Evolutionary conservation across 2,113 vertebrate genomes (phyloP), one percentile per base, ranked within the genome.

Genomic region (Isichthys henryi): DNA sequence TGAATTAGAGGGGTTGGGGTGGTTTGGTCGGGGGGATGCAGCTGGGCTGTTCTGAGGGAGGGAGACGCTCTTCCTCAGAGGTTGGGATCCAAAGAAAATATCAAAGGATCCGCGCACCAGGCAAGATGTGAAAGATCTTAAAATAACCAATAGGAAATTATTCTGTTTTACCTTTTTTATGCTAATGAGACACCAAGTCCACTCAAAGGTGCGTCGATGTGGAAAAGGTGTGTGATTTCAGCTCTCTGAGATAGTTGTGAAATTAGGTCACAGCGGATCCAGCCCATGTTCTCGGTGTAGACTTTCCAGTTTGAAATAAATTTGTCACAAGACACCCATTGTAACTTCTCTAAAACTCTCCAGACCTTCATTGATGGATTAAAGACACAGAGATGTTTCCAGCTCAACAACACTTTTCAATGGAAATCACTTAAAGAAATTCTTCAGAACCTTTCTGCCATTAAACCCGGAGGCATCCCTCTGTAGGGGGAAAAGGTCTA

Each of bases 1-100:
- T 87, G 85, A 53, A 52, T 87, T 53, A 87, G 31, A 87, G 49
- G 49, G n/a, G n/a, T n/a, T n/a, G n/a, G n/a, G n/a, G n/a, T n/a
- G n/a, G n/a, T n/a, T n/a, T n/a, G n/a, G n/a, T n/a, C n/a, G 0
- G 8, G 77, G 77, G 19, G n/a, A 74, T 74, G 19, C 21, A 49
- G 19, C 45, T 48, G 39, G 6, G 82, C 45, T 48, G 49, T 31
- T 31, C 45, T 53, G 85, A 53, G 50, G 27, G 82, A 84, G 50
- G 50, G 43, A 84, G 85, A 48, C n/a, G 6, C 27, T 39, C n/a
- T 27, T 56, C 50, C 49, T 87, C 85, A 87, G 50, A 53, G 31
- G 21, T 74, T 49, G 62, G 17, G 45, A 52, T 70, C 87, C 56
- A 70, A 66, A 70, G 62, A 45, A 48, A 88, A 88, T 70, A 48